Conservation (phyloP, 2,888 invertebrate genomes). For the Rhingia rostrata region DNA sequence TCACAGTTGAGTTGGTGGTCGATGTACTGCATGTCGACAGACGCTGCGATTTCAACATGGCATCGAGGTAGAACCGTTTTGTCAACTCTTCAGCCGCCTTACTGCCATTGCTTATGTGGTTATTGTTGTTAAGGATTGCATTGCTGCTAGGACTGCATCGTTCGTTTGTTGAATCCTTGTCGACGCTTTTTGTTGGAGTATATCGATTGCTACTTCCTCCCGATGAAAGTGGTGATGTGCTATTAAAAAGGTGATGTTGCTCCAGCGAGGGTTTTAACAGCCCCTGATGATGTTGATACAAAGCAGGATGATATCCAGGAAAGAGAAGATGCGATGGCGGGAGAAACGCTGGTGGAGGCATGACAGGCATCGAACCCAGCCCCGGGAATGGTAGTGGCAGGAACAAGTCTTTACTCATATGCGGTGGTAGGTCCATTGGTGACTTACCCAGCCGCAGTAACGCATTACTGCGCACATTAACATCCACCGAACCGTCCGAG, state of each 20-base stretch:
- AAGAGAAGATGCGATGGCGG: slow-evolving; percentile 86
- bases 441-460: slow-evolving; percentile 82
- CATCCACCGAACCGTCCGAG: slow-evolving; percentile 90
- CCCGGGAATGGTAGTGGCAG: slow-evolving; percentile 87
- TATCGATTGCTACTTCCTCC: slow-evolving; percentile 75
- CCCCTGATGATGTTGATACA: slow-evolving; percentile 84
- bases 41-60: slow-evolving; percentile 89
- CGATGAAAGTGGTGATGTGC: slow-evolving; percentile 46
- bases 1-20: slow-evolving; percentile 72
- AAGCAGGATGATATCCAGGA: slow-evolving; percentile 85
- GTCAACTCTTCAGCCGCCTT: slow-evolving; percentile 87
- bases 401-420: slow-evolving; percentile 86
- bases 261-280: slow-evolving; percentile 81
- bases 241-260: slow-evolving; percentile 80
- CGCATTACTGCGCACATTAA: slow-evolving; percentile 86
- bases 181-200: slow-evolving; percentile 76
- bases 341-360: slow-evolving; percentile 86
- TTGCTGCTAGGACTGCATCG: slow-evolving; percentile 58
- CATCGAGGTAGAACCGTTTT: slow-evolving; percentile 90
- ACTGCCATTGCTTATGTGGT: slow-evolving; percentile 83
- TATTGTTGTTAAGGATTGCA: slow-evolving; percentile 82
- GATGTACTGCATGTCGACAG: slow-evolving; percentile 76
- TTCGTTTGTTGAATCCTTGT: slow-evolving; percentile 69
- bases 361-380: slow-evolving; percentile 85
- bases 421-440: slow-evolving; percentile 78